Evolutionary conservation across 2,888 invertebrate genomes (phyloP), one percentile per base, ranked within the genome.

Genomic region (Zeuzera pyrina): DNA sequence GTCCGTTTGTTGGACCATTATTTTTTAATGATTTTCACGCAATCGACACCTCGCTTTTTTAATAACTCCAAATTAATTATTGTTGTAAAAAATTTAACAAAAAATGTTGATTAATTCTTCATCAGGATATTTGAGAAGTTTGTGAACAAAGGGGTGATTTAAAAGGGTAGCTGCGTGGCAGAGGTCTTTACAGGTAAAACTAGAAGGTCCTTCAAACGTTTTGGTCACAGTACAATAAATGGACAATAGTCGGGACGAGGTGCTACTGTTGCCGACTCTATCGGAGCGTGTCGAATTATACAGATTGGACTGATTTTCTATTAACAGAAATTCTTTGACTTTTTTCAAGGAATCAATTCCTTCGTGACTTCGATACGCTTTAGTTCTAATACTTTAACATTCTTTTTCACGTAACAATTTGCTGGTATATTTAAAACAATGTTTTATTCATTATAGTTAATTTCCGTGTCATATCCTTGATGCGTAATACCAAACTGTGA

Each of bases 261-360:
- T 55, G 57, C 54, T 53, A 57, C 58, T 52, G 54, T 53, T 58
- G 64, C 55, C 50, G 49, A 57, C 60, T 25, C 60, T 63, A 57
- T 57, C 45, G 56, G 49, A 58, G 58, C 77, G 64, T 63, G 48
- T 53, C 79, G 44, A 72, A 78, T 74, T 47, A 40, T 34, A 57
- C 48, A 70, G 77, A 78, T 77, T 70, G 74, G 67, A 73, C 71
- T 77, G 70, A 72, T 68, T 76, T 73, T 70, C 70, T 65, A 69
- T 73, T 68, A 68, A 52, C 62, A 49, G 60, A 54, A 53, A 51
- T 56, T 49, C 56, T 57, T 52, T 47, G 43, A 41, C 43, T 47
- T 58, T 59, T 60, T 70, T 57, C 43, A 39, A 49, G 47, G 47
- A 60, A 57, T 58, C 63, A 57, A 68, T 60, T 65, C 57, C 58